A percentile compares a stretch with the other conserved stretches of the same genome.
These are phyloP conservation scores for Epistrophella euchroma DNA, from an alignment of 2,888 invertebrate genomes.

Conservation along the genomic window DNA sequence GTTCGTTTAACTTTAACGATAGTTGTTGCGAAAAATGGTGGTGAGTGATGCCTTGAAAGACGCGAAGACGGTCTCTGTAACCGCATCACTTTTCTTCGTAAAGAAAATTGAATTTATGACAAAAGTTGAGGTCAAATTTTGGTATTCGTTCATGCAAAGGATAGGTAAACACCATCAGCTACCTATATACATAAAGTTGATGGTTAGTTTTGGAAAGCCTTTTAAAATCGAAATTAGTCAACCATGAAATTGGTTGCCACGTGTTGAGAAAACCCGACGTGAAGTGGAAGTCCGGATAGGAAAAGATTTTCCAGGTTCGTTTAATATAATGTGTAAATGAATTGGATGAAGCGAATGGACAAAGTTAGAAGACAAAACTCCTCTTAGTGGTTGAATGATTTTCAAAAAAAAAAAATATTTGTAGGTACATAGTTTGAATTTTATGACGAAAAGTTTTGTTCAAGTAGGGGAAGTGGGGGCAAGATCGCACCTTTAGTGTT, in stretches of 20 bases:
- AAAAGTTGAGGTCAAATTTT: neutral
- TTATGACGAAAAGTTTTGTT: too few relatives aligned
- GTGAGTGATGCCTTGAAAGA: too few relatives aligned
- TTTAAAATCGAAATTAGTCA: constrained; percentile 2
- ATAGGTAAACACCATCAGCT: neutral
- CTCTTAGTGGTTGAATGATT: too few relatives aligned
- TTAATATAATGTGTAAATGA: neutral
- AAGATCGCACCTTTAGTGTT: too few relatives aligned
- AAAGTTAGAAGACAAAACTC: neutral
- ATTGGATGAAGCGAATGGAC: neutral
- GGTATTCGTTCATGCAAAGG: neutral
- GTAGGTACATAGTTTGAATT: too few relatives aligned
- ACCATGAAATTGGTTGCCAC: constrained; percentile 5
- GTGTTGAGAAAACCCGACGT: neutral
- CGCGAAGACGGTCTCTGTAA: too few relatives aligned
- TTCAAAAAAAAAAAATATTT: too few relatives aligned
- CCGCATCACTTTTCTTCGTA: too few relatives aligned
- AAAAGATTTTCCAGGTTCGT: constrained; percentile 16
- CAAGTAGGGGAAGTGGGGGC: too few relatives aligned
- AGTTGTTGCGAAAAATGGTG: neutral
- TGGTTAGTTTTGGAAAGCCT: neutral
- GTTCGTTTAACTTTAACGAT: constrained; percentile 53
- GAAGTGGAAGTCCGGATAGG: neutral
- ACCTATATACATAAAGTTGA: neutral
- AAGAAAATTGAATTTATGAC: neutral